Evolutionary conservation across 2,113 vertebrate species (phyloP).

Genomic region (Rhea pennata): DNA sequence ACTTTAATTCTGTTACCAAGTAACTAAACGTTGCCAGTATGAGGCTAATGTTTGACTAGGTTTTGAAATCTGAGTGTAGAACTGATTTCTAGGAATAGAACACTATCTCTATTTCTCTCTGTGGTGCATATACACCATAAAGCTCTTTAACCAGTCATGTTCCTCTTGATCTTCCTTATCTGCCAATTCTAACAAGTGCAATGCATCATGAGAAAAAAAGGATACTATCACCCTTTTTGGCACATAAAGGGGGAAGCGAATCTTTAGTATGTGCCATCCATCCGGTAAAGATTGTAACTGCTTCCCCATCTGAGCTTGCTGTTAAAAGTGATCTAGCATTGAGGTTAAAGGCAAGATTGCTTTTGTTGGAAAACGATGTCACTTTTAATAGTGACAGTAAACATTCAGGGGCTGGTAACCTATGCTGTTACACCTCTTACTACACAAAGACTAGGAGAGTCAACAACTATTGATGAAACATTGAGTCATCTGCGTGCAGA

Average conservation of each 20-base stretch:
- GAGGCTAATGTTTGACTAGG: not conserved
- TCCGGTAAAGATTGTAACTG: not conserved
- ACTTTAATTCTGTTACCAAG: not conserved
- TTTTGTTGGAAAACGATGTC: not conserved
- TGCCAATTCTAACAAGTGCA: not conserved
- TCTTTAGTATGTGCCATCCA: not conserved
- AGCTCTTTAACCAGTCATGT: not conserved
- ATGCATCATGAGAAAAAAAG: not conserved
- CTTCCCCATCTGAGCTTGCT: not conserved
- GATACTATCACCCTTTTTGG: not conserved
- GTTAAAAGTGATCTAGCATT: not conserved
- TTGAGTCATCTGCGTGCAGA: not conserved
- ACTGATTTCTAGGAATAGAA: not conserved
- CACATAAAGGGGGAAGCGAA: not conserved
- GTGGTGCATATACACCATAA: rapidly evolving
- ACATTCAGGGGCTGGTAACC: not conserved
- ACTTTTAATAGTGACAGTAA: not conserved
- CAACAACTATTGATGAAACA: not conserved
- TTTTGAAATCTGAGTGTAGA: not conserved
- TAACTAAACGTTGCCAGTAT: not conserved
- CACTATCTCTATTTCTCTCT: not conserved
- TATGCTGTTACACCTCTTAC: not conserved
- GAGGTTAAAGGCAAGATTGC: not conserved
- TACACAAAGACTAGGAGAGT: not conserved
- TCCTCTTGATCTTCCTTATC: not conserved